These are phyloP conservation scores for Drosophila burlai DNA, from an alignment of 1,140 invertebrate genomes.

Conservation along the genomic window DNA sequence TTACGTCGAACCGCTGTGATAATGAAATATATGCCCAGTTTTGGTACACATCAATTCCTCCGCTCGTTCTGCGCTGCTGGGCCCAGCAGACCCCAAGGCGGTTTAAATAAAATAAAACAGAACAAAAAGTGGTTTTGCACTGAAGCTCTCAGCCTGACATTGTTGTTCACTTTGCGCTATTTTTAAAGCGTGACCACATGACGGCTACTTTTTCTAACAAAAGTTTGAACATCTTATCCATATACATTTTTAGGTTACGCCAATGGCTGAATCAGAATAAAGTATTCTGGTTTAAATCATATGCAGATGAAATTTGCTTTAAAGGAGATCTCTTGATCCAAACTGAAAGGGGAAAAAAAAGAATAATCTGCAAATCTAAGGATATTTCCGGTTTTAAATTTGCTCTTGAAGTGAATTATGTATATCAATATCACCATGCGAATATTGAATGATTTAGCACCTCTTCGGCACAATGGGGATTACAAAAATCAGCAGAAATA, in stretches of 20 bases:
- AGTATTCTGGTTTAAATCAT: not conserved
- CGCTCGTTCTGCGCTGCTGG: constrained; percentile 56
- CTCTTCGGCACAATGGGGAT: no score
- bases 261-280: not conserved
- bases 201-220: constrained; percentile 22
- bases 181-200: constrained; percentile 80
- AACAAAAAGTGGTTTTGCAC: constrained; percentile 46
- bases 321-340: not conserved
- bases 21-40: constrained; percentile 56
- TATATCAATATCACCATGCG: not conserved
- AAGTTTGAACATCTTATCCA: constrained; percentile 10
- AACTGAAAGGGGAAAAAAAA: not conserved
- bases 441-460: not conserved
- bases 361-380: not conserved
- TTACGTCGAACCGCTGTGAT: constrained; percentile 32
- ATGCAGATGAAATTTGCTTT: not conserved
- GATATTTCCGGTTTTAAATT: not conserved
- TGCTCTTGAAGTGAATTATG: not conserved
- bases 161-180: constrained; percentile 55
- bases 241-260: not conserved
- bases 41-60: constrained; percentile 55
- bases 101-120: constrained; percentile 28
- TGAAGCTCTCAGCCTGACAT: constrained; percentile 30
- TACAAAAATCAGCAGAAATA: constrained; percentile 5
- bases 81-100: constrained; percentile 14